phyloP scores from a whole-genome alignment of 2,113 vertebrate species.

The Bos taurus region DNA sequence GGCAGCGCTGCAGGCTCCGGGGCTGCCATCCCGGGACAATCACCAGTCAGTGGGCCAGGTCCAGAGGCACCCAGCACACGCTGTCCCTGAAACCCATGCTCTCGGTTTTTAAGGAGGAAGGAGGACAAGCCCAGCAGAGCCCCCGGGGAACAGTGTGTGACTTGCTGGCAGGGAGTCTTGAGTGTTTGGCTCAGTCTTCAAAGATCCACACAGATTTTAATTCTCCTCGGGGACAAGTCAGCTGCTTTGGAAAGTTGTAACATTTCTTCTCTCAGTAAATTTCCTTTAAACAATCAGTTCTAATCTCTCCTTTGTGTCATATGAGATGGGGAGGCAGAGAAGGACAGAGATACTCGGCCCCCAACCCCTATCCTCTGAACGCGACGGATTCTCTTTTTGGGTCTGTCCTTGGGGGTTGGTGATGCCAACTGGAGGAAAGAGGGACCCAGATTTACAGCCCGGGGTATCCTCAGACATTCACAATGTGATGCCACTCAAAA shows the following conservation, averaged over 20 bases:
- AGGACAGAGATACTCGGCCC: background rate
- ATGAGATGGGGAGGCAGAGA: background rate
- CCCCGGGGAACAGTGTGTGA: background rate
- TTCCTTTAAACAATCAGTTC: background rate
- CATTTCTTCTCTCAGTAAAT: background rate
- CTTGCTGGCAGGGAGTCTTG: background rate
- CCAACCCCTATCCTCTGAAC: background rate
- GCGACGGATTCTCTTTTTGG: background rate
- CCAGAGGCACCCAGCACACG: accelerated
- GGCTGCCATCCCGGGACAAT: accelerated
- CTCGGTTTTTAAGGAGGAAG: background rate
- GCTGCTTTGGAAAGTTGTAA: background rate
- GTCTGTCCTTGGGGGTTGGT: background rate
- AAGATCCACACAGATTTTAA: background rate
- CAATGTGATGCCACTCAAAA: background rate
- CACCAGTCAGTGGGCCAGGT: background rate
- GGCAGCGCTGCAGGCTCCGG: background rate
- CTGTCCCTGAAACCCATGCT: background rate
- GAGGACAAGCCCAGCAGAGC: background rate
- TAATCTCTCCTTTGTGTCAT: background rate
- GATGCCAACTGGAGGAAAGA: background rate
- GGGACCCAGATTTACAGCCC: background rate
- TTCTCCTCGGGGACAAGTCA: background rate
- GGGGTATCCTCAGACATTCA: background rate
- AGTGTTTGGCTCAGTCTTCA: background rate